These are phyloP conservation scores for Pleuronectes platessa DNA, from an alignment of 2,113 vertebrate genomes.

Conservation along the genomic window DNA sequence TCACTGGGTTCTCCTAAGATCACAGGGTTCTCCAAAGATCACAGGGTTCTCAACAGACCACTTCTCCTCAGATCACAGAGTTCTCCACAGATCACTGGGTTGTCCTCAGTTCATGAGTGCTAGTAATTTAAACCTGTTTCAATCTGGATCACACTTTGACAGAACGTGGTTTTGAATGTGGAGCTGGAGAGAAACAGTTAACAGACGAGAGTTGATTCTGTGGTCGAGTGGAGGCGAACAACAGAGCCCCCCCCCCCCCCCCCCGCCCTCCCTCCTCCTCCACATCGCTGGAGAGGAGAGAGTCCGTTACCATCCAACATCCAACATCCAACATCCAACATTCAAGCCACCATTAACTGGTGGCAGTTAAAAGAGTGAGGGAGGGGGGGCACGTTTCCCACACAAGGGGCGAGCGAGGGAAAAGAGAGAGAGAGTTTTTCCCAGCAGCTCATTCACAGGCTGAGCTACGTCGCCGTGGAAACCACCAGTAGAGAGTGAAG, in stretches of 20 bases:
- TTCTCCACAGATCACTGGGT: no score
- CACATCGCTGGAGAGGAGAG: slow-evolving; percentile 21
- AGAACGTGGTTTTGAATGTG: not conserved
- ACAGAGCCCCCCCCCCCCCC: slow-evolving; percentile 61
- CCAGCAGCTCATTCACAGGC: slow-evolving; percentile 88
- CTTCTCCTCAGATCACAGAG: no score
- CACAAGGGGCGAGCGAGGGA: slow-evolving; percentile 54
- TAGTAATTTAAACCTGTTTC: no score
- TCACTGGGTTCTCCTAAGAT: no score
- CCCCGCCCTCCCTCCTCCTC: not conserved
- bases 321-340: not conserved
- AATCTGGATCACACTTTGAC: not conserved
- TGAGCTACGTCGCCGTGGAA: slow-evolving; percentile 91
- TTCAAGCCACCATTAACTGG: not conserved
- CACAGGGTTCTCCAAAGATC: no score
- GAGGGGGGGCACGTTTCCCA: slow-evolving; percentile 64
- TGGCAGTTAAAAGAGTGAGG: not conserved
- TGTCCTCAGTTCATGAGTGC: no score
- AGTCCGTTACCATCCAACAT: slow-evolving; percentile 64
- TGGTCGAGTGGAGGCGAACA: slow-evolving; percentile 81
- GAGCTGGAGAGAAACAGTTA: slow-evolving; percentile 59
- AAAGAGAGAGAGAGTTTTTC: slow-evolving; percentile 48
- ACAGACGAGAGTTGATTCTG: slow-evolving; percentile 60
- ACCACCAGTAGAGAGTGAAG: slow-evolving; percentile 69
- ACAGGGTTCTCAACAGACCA: no score